Percentiles rank a stretch among this genome's conserved stretches.
These are phyloP conservation scores for Pectinophora gossypiella DNA, from an alignment of 1,140 invertebrate genomes.

Conservation along the genomic window DNA sequence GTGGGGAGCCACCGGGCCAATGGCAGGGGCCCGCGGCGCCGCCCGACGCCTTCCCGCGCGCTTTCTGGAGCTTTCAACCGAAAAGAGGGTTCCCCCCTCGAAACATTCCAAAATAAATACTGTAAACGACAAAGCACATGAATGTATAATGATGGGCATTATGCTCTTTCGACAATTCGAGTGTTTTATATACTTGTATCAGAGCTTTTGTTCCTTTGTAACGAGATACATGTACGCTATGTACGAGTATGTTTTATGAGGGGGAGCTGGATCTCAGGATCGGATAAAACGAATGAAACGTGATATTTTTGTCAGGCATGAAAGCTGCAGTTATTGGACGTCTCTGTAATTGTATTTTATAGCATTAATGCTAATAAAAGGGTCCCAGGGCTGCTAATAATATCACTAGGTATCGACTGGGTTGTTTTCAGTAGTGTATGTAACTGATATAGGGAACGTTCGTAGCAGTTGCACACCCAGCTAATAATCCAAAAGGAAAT, in stretches of 20 bases:
- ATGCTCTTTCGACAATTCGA: constrained; percentile 65
- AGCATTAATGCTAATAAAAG: constrained; percentile 5
- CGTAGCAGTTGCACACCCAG: too few species aligned
- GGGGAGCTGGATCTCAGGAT: constrained; percentile 55
- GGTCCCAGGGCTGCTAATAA: constrained; percentile 6
- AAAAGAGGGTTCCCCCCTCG: constrained; percentile 69
- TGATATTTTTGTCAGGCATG: constrained; percentile 54
- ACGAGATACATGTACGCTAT: constrained; percentile 57
- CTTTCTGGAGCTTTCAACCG: constrained; percentile 68
- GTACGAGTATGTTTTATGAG: constrained; percentile 34
- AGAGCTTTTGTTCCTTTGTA: constrained; percentile 66
- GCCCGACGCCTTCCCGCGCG: constrained; percentile 54
- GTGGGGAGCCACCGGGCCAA: constrained; percentile 53
- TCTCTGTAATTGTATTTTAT: constrained; percentile 26
- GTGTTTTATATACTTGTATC: constrained; percentile 71
- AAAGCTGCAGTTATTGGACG: constrained; percentile 35
- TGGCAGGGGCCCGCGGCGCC: constrained; percentile 29
- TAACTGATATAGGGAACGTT: too few species aligned
- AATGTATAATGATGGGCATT: constrained; percentile 73
- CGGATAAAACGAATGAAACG: constrained; percentile 55
- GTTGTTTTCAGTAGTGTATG: too few species aligned
- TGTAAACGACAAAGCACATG: constrained; percentile 71
- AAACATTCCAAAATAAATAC: constrained; percentile 71
- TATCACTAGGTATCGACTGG: too few species aligned
- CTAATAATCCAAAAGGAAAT: too few species aligned